Percentiles rank a stretch among this genome's conserved stretches.
Evolutionary conservation across 2,888 invertebrate genomes (phyloP).

Genomic region (Parnassius mnemosyne): DNA sequence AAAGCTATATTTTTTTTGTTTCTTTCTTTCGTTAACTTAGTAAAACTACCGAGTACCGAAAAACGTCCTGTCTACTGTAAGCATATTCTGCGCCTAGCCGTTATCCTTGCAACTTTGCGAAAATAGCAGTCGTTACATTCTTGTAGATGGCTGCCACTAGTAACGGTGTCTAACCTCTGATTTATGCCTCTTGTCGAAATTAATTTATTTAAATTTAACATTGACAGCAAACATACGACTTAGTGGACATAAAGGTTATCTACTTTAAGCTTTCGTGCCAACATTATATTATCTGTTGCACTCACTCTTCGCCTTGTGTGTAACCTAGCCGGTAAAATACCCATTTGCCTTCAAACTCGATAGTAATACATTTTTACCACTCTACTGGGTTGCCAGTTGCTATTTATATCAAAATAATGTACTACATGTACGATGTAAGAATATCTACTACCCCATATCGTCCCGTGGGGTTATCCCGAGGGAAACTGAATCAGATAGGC

Average conservation of each 20-base stretch:
- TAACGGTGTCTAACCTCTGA: constrained; percentile 18
- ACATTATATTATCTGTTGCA: constrained; percentile 6
- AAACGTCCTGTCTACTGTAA: background rate
- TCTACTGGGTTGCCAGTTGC: background rate
- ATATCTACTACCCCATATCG: too few relatives aligned
- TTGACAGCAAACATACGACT: constrained; percentile 2
- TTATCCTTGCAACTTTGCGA: constrained; percentile 13
- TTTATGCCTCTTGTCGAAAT: constrained; percentile 2
- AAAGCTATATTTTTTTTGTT: too few relatives aligned
- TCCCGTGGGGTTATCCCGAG: too few relatives aligned
- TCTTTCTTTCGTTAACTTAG: too few relatives aligned
- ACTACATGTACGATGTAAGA: too few relatives aligned
- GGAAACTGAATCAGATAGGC: too few relatives aligned
- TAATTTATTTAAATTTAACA: constrained; percentile 11
- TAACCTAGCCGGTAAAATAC: constrained; percentile 8
- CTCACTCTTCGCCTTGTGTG: constrained; percentile 14
- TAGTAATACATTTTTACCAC: constrained; percentile 5
- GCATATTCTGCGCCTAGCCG: background rate
- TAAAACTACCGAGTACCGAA: too few relatives aligned
- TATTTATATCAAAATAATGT: too few relatives aligned
- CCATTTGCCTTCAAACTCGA: constrained; percentile 15
- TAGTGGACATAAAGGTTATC: constrained; percentile 14
- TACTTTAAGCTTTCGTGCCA: constrained; percentile 2
- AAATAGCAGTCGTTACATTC: constrained; percentile 6
- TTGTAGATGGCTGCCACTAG: background rate